These are phyloP conservation scores for Pycnonotus jocosus DNA, from an alignment of 2,113 vertebrate species.

Conservation along the genomic window DNA sequence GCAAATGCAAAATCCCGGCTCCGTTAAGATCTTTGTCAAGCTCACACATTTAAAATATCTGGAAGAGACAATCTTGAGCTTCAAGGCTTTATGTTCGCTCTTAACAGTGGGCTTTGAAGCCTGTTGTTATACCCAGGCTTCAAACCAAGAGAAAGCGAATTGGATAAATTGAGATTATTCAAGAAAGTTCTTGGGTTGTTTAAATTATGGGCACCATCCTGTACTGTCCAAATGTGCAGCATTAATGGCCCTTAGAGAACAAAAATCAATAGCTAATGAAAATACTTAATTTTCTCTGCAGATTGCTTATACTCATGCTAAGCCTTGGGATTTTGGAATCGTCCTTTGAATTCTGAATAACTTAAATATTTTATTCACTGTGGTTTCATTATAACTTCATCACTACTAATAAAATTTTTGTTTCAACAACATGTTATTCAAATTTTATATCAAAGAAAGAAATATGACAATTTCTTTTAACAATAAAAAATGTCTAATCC, in stretches of 20 bases:
- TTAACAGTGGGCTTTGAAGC: neutral
- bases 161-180: neutral
- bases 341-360: neutral
- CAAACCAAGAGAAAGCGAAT: neutral
- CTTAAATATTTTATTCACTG: neutral
- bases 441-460: neutral
- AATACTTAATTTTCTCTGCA: neutral
- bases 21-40: constrained; percentile 34
- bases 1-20: constrained; percentile 39
- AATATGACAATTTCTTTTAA: neutral
- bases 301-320: neutral
- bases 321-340: neutral
- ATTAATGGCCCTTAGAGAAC: neutral
- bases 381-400: neutral
- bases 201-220: neutral
- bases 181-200: neutral
- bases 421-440: neutral
- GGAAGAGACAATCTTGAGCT: constrained; percentile 1
- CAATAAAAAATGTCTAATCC: neutral
- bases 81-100: neutral
- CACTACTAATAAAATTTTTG: neutral
- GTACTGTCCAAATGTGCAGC: neutral
- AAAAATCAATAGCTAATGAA: constrained; percentile 18
- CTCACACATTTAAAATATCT: neutral
- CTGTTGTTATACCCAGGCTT: neutral